phyloP scores from a whole-genome alignment of 2,113 vertebrate species.

The Spheniscus mendiculus region DNA sequence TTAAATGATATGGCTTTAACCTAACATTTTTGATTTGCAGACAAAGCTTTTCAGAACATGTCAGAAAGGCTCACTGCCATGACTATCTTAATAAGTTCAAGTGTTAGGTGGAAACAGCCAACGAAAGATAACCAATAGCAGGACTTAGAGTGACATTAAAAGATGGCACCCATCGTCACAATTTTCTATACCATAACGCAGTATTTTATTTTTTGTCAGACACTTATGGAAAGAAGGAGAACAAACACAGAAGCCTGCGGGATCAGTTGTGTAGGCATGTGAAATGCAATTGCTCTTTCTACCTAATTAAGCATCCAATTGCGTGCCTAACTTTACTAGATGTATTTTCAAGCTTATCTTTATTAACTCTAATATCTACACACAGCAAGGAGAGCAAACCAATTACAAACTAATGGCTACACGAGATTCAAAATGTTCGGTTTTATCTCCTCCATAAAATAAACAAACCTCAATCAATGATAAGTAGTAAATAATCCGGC shows the following conservation, averaged over 20 bases:
- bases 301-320: conserved; percentile 17
- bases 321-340: background rate
- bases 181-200: background rate
- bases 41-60: background rate
- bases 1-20: background rate
- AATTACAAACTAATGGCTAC: background rate
- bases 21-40: background rate
- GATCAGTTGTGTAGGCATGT: background rate
- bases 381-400: background rate
- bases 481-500: background rate
- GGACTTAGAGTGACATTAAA: background rate
- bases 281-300: conserved; percentile 10
- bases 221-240: background rate
- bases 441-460: background rate
- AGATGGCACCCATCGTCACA: background rate
- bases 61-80: background rate
- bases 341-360: background rate
- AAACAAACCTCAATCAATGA: background rate
- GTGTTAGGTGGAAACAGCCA: background rate
- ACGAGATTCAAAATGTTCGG: background rate
- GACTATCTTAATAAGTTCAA: background rate
- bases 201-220: background rate
- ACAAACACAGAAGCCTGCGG: background rate
- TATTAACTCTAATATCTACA: background rate
- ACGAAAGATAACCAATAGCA: background rate